Evolutionary conservation across 2,888 invertebrate genomes (phyloP).

Genomic region (Malthinus flaveolus): DNA sequence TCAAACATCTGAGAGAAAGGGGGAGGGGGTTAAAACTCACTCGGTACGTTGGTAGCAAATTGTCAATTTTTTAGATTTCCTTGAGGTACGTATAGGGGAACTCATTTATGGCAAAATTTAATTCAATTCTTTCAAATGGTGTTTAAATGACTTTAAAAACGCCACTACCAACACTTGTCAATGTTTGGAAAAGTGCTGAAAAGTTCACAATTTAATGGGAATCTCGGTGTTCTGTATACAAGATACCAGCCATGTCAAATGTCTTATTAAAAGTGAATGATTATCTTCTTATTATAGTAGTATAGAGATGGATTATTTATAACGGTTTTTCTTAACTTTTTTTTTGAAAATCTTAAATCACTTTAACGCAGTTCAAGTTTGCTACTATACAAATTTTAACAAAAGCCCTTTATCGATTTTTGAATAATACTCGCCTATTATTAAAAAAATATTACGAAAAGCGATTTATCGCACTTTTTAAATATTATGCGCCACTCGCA

Average conservation of each 20-base stretch:
- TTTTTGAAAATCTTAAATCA: not conserved
- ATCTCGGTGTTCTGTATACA: conserved; percentile 14
- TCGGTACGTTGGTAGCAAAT: no score
- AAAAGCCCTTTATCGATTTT: no score
- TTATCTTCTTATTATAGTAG: conserved; percentile 7
- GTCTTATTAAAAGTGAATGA: conserved; percentile 21
- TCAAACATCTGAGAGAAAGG: no score
- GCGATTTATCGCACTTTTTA: no score
- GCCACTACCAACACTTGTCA: conserved; percentile 10
- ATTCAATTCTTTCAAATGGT: not conserved
- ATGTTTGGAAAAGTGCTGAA: conserved; percentile 12
- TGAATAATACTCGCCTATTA: no score
- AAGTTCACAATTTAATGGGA: conserved; percentile 22
- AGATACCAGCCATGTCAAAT: conserved; percentile 18
- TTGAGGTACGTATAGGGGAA: no score
- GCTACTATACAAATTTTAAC: not conserved
- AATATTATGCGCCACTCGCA: no score
- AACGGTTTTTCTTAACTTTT: conserved; percentile 11
- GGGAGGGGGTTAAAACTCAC: no score
- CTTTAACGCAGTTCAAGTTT: not conserved
- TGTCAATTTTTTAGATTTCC: no score
- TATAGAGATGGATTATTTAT: conserved; percentile 6
- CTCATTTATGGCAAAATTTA: no score
- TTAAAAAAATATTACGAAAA: no score
- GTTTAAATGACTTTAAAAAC: conserved; percentile 13